Conservation (phyloP, 2,113 vertebrate genomes). For the Xyliphius kryptos region DNA sequence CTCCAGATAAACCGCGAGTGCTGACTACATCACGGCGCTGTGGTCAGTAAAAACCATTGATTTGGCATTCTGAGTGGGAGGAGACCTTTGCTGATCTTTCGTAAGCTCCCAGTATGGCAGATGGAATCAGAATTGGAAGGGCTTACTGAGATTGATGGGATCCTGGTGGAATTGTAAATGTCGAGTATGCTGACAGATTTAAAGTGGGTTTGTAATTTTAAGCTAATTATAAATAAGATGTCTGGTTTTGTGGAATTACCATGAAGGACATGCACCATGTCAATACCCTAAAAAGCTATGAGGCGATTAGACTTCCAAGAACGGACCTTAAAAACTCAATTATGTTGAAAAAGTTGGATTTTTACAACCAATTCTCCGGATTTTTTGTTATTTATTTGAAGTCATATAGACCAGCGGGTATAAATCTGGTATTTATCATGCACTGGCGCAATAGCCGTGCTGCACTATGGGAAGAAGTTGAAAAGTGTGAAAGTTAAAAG, state of each 20-base stretch:
- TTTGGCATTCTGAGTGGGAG: background rate
- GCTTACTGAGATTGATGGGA: constrained; percentile 2
- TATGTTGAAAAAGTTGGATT: no score
- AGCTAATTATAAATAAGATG: background rate
- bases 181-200: background rate
- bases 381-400: no score
- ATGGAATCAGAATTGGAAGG: constrained; percentile 7
- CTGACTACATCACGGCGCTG: background rate
- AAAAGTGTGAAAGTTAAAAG: no score
- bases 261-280: constrained; percentile 25
- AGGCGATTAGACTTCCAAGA: background rate
- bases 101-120: background rate
- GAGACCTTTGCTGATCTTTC: background rate
- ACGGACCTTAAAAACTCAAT: no score
- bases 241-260: constrained; percentile 37
- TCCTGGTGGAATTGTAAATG: constrained; percentile 5
- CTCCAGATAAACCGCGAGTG: no score
- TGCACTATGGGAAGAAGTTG: no score
- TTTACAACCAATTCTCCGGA: no score
- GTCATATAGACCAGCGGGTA: no score
- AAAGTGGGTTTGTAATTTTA: constrained; percentile 22
- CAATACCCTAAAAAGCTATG: background rate
- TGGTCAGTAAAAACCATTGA: background rate
- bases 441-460: no score
- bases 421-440: no score